A percentile compares a stretch with the other conserved stretches of the same genome.
phyloP scores from a whole-genome alignment of 1,140 invertebrate genomes.

The Phocides pigmalion region DNA sequence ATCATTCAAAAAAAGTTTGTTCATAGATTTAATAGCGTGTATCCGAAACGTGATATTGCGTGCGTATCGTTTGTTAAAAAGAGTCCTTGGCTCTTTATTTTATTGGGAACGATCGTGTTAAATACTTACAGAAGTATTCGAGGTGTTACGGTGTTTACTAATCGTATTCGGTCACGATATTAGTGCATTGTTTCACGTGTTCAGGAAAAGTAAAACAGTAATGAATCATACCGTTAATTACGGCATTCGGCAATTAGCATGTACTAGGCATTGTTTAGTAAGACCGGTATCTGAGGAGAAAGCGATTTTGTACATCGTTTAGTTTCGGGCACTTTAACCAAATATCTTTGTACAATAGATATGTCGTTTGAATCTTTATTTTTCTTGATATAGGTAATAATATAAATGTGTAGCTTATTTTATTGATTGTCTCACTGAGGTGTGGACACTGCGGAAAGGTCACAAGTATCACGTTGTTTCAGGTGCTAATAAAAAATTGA shows the following conservation, averaged over 20 bases:
- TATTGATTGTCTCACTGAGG: too few relatives aligned
- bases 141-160: constrained; percentile 38
- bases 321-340: background rate
- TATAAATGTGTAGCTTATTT: too few relatives aligned
- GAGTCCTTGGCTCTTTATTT: constrained; percentile 49
- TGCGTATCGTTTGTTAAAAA: constrained; percentile 41
- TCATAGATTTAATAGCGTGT: constrained; percentile 11
- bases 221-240: constrained; percentile 29
- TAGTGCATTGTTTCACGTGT: constrained; percentile 26
- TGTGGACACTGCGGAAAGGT: too few relatives aligned
- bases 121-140: constrained; percentile 37
- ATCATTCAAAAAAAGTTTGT: constrained; percentile 9
- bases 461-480: too few relatives aligned
- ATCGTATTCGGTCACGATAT: constrained; percentile 45
- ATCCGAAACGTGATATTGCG: constrained; percentile 36
- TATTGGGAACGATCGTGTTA: constrained; percentile 54
- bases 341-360: background rate
- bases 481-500: too few relatives aligned
- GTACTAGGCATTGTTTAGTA: constrained; percentile 25
- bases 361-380: too few relatives aligned
- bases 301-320: constrained; percentile 17
- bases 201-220: constrained; percentile 27
- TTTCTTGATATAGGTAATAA: too few relatives aligned
- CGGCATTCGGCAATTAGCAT: constrained; percentile 24
- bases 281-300: constrained; percentile 17